A percentile compares a stretch with the other conserved stretches of the same genome.
These are phyloP conservation scores for Drosophila punjabiensis DNA, from an alignment of 1,140 invertebrate species.

Conservation along the genomic window DNA sequence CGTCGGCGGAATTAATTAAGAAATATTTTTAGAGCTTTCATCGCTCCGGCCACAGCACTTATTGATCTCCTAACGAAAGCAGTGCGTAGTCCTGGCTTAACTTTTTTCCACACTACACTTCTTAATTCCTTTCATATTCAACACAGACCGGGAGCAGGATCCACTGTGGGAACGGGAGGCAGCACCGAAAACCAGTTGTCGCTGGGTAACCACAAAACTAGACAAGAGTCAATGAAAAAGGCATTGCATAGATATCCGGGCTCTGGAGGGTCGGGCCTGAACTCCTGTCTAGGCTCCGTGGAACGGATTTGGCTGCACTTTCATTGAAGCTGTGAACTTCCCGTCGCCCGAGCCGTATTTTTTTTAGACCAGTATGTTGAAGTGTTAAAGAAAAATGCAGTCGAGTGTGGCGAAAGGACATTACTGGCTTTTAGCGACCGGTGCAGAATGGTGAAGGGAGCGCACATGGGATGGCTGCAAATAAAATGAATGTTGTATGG, in stretches of 20 bases:
- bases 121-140: slow-evolving; percentile 76
- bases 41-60: neutral
- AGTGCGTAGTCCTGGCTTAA: slow-evolving; percentile 48
- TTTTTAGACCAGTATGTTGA: slow-evolving; percentile 72
- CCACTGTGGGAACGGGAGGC: neutral
- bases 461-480: slow-evolving; percentile 63
- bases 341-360: slow-evolving; percentile 43
- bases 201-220: slow-evolving; percentile 73
- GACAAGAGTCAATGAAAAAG: slow-evolving; percentile 69
- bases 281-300: slow-evolving; percentile 38
- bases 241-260: slow-evolving; percentile 63
- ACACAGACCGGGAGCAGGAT: slow-evolving; percentile 8
- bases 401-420: slow-evolving; percentile 82
- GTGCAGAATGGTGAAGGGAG: slow-evolving; percentile 20
- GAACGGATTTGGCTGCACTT: slow-evolving; percentile 70
- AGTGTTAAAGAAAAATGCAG: slow-evolving; percentile 84
- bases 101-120: slow-evolving; percentile 60
- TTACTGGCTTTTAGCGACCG: slow-evolving; percentile 82
- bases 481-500: slow-evolving; percentile 82
- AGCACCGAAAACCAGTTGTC: slow-evolving; percentile 69
- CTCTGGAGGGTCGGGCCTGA: slow-evolving; percentile 20
- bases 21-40: slow-evolving; percentile 57
- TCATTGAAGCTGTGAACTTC: slow-evolving; percentile 62
- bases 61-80: slow-evolving; percentile 32
- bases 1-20: slow-evolving; percentile 64